phyloP scores from a whole-genome alignment of 2,113 vertebrate species.

The Spermophilus dauricus region DNA sequence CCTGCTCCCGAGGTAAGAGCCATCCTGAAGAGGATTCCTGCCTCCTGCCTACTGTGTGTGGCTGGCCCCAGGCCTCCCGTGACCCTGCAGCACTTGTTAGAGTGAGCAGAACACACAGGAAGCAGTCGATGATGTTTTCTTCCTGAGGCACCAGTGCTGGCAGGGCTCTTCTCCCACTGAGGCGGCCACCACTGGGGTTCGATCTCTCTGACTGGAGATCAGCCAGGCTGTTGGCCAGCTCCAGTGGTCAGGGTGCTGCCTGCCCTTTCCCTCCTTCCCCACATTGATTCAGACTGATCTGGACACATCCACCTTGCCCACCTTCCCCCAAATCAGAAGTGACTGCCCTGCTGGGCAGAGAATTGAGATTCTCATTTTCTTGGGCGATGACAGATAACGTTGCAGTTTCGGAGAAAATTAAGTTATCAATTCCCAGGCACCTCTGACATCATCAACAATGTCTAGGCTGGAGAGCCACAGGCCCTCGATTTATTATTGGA shows the following conservation, averaged over 20 bases:
- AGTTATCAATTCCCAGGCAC: slow-evolving; percentile 48
- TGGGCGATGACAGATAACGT: background rate
- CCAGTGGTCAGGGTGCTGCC: accelerated
- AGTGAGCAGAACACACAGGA: accelerated
- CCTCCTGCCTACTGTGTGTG: no score
- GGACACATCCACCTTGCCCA: accelerated
- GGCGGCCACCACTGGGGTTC: background rate
- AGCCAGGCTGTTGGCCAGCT: no score
- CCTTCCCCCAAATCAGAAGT: slow-evolving; percentile 23
- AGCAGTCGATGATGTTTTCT: background rate
- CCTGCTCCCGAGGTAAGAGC: no score
- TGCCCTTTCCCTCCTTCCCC: background rate
- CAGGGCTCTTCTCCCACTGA: accelerated
- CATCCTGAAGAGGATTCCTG: no score
- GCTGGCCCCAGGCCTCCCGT: background rate
- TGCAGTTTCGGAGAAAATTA: slow-evolving; percentile 20
- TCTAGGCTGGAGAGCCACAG: slow-evolving; percentile 1
- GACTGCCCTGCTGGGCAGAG: background rate
- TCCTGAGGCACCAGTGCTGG: background rate
- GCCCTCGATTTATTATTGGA: background rate
- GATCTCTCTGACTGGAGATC: accelerated
- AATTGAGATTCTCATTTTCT: background rate
- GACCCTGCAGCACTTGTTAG: background rate
- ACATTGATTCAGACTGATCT: background rate
- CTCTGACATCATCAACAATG: slow-evolving; percentile 31